Percentiles rank a stretch among this genome's conserved stretches.
Conservation (phyloP, 2,888 invertebrate genomes). For the Oscheius onirici region DNA sequence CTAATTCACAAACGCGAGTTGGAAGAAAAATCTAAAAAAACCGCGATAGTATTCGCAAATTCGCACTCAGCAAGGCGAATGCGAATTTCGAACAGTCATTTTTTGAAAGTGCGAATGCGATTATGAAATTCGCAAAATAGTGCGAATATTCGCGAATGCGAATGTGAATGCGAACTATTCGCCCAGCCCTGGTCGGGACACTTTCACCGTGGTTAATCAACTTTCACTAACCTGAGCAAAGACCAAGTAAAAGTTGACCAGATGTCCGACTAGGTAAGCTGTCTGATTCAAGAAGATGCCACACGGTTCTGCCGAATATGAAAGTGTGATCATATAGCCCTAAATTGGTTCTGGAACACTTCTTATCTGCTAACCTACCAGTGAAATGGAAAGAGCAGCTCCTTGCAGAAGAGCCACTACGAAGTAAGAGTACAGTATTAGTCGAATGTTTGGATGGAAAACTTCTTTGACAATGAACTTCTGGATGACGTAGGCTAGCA, state of each 20-base stretch:
- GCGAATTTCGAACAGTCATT: too few species aligned
- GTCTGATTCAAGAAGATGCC: background rate
- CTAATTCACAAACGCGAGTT: too few species aligned
- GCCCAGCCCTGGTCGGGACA: too few species aligned
- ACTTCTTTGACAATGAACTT: background rate
- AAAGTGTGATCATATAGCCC: background rate
- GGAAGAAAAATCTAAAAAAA: too few species aligned
- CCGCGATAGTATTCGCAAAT: too few species aligned
- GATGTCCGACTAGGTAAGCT: background rate
- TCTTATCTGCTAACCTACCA: background rate
- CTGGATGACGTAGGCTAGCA: background rate
- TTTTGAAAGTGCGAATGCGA: too few species aligned
- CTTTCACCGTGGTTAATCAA: too few species aligned
- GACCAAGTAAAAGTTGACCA: conserved; percentile 3
- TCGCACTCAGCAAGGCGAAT: too few species aligned
- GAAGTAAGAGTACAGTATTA: conserved; percentile 12
- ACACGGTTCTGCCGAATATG: background rate
- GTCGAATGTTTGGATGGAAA: conserved; percentile 13
- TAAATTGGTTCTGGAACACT: background rate
- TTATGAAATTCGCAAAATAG: too few species aligned
- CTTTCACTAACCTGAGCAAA: background rate
- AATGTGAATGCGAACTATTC: too few species aligned
- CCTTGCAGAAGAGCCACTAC: conserved; percentile 2
- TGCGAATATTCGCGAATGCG: too few species aligned
- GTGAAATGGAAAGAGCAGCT: background rate